phyloP scores from a whole-genome alignment of 1,140 invertebrate genomes.

The Hylyphantes graminicola region DNA sequence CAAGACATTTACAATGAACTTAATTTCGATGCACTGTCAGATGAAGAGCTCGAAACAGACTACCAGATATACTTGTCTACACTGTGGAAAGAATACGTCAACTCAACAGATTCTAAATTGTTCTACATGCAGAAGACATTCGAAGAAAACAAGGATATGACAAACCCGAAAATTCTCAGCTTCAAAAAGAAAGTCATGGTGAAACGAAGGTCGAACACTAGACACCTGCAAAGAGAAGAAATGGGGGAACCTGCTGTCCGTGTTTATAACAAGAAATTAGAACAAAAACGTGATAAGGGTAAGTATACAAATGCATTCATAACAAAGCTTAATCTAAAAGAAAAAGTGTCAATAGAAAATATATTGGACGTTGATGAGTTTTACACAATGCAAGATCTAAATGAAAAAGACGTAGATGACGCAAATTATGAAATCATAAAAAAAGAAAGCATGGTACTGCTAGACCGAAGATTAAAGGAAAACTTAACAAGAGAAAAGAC shows the following conservation, averaged over 20 bases:
- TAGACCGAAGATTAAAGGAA: constrained; percentile 3
- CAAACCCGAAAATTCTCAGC: neutral
- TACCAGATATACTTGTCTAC: constrained; percentile 16
- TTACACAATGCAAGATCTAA: neutral
- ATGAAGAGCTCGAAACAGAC: constrained; percentile 44
- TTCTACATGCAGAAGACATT: constrained; percentile 33
- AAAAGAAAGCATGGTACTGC: constrained; percentile 26
- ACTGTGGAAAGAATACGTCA: constrained; percentile 20
- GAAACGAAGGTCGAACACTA: constrained; percentile 22
- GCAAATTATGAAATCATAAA: constrained; percentile 17
- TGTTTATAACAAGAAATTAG: constrained; percentile 29
- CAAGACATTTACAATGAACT: constrained; percentile 17
- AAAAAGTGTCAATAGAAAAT: neutral
- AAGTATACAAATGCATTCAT: constrained; percentile 3
- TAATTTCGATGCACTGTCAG: constrained; percentile 34
- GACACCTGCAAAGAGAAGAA: constrained; percentile 19
- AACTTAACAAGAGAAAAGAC: neutral
- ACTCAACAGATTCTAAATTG: neutral
- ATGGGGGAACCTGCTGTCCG: constrained; percentile 7
- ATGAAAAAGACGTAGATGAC: neutral
- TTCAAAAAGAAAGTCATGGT: constrained; percentile 27
- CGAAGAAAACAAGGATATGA: constrained; percentile 6
- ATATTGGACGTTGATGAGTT: neutral
- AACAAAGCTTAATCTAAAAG: constrained; percentile 4
- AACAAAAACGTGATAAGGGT: neutral